Percentiles rank a stretch among this genome's conserved stretches.
phyloP scores from a whole-genome alignment of 2,888 invertebrate genomes.

The Rhopalosiphum nymphaeae region DNA sequence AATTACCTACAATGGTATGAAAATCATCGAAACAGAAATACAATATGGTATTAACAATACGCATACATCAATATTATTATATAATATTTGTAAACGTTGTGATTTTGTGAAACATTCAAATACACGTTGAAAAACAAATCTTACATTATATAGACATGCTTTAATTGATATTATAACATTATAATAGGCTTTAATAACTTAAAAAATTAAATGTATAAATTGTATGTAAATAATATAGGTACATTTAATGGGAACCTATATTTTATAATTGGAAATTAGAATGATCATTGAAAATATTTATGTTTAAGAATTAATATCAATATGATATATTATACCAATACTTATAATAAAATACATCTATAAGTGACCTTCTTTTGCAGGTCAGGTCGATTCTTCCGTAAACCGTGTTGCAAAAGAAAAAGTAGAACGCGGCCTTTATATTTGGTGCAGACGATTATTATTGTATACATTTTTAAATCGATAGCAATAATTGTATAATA shows the following conservation, averaged over 20 bases:
- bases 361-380: not conserved
- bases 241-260: not conserved
- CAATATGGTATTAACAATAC: not conserved
- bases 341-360: not conserved
- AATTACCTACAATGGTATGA: not conserved
- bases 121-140: not conserved
- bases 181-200: too few relatives aligned
- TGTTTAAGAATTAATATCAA: not conserved
- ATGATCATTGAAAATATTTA: not conserved
- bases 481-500: not conserved
- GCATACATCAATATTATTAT: not conserved
- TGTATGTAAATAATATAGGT: too few relatives aligned
- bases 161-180: not conserved
- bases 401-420: not conserved
- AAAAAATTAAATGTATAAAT: too few relatives aligned
- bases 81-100: not conserved
- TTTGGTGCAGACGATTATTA: not conserved
- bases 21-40: not conserved
- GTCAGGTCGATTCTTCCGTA: not conserved
- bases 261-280: not conserved
- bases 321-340: not conserved
- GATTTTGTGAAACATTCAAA: not conserved
- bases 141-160: not conserved
- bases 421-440: not conserved
- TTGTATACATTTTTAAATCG: not conserved